Evolutionary conservation across 2,113 vertebrate species (phyloP).

Genomic region (Oplegnathus fasciatus): DNA sequence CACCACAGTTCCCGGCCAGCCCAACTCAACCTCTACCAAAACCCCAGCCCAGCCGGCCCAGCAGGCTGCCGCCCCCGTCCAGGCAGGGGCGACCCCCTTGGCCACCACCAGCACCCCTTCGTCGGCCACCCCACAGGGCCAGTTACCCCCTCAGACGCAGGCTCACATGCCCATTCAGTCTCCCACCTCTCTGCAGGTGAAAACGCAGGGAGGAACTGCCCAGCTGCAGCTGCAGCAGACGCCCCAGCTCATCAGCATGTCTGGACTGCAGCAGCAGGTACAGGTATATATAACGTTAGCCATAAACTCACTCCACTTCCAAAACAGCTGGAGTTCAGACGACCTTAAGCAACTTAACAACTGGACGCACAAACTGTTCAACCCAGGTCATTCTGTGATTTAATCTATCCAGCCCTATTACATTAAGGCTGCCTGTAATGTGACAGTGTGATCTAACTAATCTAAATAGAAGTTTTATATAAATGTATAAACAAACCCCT

Average conservation of each 20-base stretch:
- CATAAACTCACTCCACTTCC: background rate
- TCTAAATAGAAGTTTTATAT: background rate
- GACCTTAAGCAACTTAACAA: no score
- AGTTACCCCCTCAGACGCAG: constrained; percentile 87
- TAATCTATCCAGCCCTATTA: background rate
- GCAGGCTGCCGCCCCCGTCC: constrained; percentile 82
- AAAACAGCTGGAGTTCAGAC: background rate
- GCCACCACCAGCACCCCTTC: constrained; percentile 75
- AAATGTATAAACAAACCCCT: background rate
- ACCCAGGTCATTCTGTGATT: background rate
- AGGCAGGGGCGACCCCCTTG: constrained; percentile 71
- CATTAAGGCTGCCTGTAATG: background rate
- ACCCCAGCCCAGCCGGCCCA: constrained; percentile 81
- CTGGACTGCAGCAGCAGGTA: constrained; percentile 91
- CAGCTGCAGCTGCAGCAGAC: constrained; percentile 89
- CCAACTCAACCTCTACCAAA: constrained; percentile 77
- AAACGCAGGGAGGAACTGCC: constrained; percentile 82
- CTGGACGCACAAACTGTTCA: background rate
- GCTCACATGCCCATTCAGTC: constrained; percentile 86
- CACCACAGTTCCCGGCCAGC: constrained; percentile 63
- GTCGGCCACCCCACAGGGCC: constrained; percentile 81
- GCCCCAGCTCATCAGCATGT: constrained; percentile 88
- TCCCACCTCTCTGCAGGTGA: constrained; percentile 83
- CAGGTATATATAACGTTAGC: constrained; percentile 63
- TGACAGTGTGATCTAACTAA: background rate